A percentile compares a stretch with the other conserved stretches of the same genome.
Conservation (phyloP, 2,888 invertebrate genomes). For the Leucophora obtusa region DNA sequence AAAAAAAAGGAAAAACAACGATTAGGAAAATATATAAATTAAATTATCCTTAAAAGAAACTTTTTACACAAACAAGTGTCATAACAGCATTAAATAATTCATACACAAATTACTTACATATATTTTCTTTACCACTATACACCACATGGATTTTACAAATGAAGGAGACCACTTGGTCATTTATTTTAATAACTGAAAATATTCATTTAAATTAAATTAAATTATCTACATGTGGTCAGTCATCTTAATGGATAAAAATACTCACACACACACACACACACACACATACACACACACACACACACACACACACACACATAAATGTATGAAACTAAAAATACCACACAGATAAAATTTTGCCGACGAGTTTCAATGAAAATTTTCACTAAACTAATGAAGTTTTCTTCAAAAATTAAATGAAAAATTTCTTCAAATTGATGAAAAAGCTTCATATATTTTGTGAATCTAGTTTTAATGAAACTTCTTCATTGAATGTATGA, state of each 20-base stretch:
- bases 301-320: not conserved
- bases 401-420: too few species aligned
- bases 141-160: conserved; percentile 16
- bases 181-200: conserved; percentile 68
- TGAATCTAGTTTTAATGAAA: too few species aligned
- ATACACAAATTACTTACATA: conserved; percentile 59
- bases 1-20: not conserved
- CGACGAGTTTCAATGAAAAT: too few species aligned
- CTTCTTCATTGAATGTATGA: too few species aligned
- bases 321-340: too few species aligned
- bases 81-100: conserved; percentile 62
- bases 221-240: conserved; percentile 77
- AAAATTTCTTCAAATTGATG: too few species aligned
- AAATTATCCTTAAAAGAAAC: conserved; percentile 53
- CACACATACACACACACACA: not conserved
- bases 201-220: conserved; percentile 75
- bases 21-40: conserved; percentile 44
- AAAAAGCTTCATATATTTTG: too few species aligned
- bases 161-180: conserved; percentile 29
- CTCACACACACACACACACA: not conserved
- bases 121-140: conserved; percentile 8
- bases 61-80: conserved; percentile 48
- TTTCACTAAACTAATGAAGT: too few species aligned
- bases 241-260: conserved; percentile 51
- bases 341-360: too few species aligned